These are phyloP conservation scores for Plebejus melissa DNA, from an alignment of 2,888 invertebrate species.

Conservation along the genomic window DNA sequence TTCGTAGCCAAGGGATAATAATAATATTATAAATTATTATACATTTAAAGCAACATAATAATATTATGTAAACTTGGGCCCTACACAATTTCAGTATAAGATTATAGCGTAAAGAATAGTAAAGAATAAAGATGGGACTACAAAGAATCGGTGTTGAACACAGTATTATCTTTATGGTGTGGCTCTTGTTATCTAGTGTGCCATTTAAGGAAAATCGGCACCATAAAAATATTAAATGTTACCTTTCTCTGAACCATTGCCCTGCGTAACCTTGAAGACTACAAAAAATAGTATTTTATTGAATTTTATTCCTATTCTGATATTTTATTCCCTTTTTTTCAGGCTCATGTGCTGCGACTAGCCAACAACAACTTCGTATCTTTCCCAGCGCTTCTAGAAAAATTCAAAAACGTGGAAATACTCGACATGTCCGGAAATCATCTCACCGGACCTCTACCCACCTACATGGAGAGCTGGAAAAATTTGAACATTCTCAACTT, in stretches of 20 bases:
- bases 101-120: neutral
- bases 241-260: neutral
- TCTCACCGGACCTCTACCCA: constrained; percentile 64
- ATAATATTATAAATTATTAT: too few species aligned
- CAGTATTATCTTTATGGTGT: constrained; percentile 7
- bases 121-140: neutral
- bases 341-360: constrained; percentile 82
- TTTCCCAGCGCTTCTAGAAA: constrained; percentile 74
- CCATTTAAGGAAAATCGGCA: neutral
- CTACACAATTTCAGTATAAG: neutral
- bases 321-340: constrained; percentile 48
- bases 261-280: neutral
- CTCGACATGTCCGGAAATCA: constrained; percentile 72
- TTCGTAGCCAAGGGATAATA: too few species aligned
- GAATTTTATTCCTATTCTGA: too few species aligned
- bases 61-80: too few species aligned
- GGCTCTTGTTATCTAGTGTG: constrained; percentile 1
- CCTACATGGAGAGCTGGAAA: constrained; percentile 66
- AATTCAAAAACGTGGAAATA: constrained; percentile 70
- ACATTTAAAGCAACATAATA: too few species aligned
- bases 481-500: constrained; percentile 79
- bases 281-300: too few species aligned
- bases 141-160: neutral
- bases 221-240: neutral
- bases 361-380: constrained; percentile 80